Conservation (phyloP, 1,140 invertebrate species). For the Marisa cornuarietis region DNA sequence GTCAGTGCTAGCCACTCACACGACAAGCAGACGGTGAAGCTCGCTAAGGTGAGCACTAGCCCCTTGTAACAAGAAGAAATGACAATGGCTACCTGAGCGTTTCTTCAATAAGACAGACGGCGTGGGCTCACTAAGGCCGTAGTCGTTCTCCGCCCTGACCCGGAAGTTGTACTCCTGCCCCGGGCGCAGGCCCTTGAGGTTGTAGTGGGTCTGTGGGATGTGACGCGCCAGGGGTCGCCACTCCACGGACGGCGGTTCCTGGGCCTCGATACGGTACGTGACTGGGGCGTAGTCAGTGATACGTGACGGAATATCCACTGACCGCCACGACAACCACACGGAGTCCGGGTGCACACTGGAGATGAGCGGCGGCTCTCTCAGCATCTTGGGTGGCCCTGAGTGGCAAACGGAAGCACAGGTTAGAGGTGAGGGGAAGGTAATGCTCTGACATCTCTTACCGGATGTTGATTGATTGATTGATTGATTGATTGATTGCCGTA, state of each 20-base stretch:
- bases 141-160: constrained; percentile 86
- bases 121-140: constrained; percentile 60
- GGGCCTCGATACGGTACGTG: constrained; percentile 49
- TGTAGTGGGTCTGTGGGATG: constrained; percentile 53
- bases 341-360: constrained; percentile 50
- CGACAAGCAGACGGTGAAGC: no score
- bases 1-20: no score
- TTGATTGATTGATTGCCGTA: not conserved
- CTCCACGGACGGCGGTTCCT: constrained; percentile 46
- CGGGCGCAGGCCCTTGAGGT: constrained; percentile 50
- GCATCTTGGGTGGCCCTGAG: constrained; percentile 57
- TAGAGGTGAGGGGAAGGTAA: no score
- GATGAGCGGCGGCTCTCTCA: constrained; percentile 49
- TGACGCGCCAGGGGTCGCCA: constrained; percentile 52
- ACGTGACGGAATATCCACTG: constrained; percentile 53
- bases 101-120: constrained; percentile 47
- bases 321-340: constrained; percentile 53
- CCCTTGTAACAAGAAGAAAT: no score
- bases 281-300: constrained; percentile 58
- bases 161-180: constrained; percentile 57
- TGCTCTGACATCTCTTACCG: no score
- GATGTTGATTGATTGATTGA: no score
- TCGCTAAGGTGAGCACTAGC: no score
- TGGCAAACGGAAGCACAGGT: no score
- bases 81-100: constrained; percentile 44